These are phyloP conservation scores for Yponomeuta malinellus DNA, from an alignment of 2,888 invertebrate species.

Conservation along the genomic window DNA sequence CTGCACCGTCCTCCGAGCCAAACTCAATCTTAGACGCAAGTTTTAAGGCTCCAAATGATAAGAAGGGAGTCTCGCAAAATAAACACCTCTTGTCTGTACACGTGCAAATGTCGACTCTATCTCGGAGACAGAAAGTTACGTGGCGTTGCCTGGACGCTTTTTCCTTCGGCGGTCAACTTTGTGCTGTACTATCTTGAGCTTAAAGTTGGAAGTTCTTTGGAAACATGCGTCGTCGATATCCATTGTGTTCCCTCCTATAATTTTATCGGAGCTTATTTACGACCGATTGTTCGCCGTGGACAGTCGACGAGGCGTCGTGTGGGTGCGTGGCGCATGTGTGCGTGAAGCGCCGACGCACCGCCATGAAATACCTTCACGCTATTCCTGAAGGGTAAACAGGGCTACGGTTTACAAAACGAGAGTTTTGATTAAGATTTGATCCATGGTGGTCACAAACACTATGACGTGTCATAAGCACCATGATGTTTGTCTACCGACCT, in stretches of 20 bases:
- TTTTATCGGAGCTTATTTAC: constrained; percentile 76
- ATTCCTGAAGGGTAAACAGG: background rate
- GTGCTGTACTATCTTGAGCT: constrained; percentile 55
- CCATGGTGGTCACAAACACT: too few species aligned
- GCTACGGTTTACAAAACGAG: background rate
- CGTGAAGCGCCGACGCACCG: constrained; percentile 18
- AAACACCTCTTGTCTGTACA: constrained; percentile 71
- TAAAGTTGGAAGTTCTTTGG: constrained; percentile 59
- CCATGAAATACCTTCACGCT: constrained; percentile 10
- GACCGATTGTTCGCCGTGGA: constrained; percentile 67
- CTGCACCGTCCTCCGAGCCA: constrained; percentile 35
- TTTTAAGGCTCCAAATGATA: constrained; percentile 46
- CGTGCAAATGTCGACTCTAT: constrained; percentile 72
- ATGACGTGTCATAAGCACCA: too few species aligned
- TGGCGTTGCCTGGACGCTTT: constrained; percentile 1
- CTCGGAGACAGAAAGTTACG: constrained; percentile 58
- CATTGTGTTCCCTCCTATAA: constrained; percentile 75
- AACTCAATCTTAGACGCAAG: constrained; percentile 40
- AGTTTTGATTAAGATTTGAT: too few species aligned
- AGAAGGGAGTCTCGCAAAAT: constrained; percentile 56
- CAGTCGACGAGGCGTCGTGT: constrained; percentile 42
- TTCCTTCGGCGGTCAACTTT: constrained; percentile 38
- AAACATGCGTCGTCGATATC: constrained; percentile 53
- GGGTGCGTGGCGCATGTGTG: constrained; percentile 59
- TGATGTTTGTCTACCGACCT: too few species aligned